Base-by-base conservation (phyloP, 2,888 invertebrate genomes). In the Acleris emargana region DNA sequence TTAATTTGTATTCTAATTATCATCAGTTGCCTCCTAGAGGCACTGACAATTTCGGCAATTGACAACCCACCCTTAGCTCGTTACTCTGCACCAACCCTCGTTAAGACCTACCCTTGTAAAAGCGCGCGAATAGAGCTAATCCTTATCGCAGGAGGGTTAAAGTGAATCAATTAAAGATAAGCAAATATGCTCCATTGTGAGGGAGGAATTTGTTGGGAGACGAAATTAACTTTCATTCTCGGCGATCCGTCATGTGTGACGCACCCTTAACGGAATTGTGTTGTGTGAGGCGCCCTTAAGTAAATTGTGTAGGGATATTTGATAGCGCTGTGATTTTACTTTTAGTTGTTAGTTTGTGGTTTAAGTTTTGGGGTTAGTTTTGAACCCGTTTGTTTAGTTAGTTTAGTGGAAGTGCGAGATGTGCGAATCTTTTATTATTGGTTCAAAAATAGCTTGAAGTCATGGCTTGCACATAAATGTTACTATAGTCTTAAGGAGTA, bases 111-210 rank as follows among this genome's bases (percentile, higher is more conserved):
- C 91, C 91, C 91, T 91, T 91, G 89, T 91, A 92, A 91, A 92
- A 91, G 90, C 88, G 88, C 87, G 87, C 90, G 91, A 92, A 91
- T 91, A 85, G 86, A 85, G 84, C 88, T 91, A 91, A 92, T 91
- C 91, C 91, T 90, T 90, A 91, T 91, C 91, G 69, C 71, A 75
- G 75, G 80, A 80, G 90, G 89, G 90, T 84, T 87, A 89, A 79
- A 92, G 87, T 90, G 89, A 91, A 92, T 92, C 91, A 91, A 92
- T 92, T 91, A 91, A 89, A 92, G 91, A 92, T 91, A 92, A 92
- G 90, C 92, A 91, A 92, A 92, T 92, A 91, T 87, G 86, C 77
- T 81, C 77, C 80, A 84, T 92, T 91, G 90, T 91, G 78, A 73
- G 64, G 71, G 74, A 77, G 79, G 89, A 89, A 90, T 91, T 90